These are phyloP conservation scores for Ectemnius lituratus DNA, from an alignment of 2,888 invertebrate species.

Conservation along the genomic window DNA sequence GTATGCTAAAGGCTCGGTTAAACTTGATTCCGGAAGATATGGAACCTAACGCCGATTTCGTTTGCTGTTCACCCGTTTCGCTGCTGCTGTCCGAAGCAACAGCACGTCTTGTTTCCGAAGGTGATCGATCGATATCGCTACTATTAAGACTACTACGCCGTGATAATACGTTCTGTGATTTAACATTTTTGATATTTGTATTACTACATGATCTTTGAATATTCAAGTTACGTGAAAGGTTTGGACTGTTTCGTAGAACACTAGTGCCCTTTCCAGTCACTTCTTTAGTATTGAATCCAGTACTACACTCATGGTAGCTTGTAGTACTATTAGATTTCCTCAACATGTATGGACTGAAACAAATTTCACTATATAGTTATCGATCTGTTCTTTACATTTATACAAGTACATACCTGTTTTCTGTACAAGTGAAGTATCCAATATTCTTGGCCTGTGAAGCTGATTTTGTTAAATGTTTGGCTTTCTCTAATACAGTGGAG, in stretches of 20 bases:
- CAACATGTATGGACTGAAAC: conserved; percentile 69
- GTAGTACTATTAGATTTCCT: conserved; percentile 70
- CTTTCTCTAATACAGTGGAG: conserved; percentile 64
- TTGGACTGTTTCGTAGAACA: conserved; percentile 62
- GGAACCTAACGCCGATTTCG: conserved; percentile 50
- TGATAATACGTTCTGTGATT: conserved; percentile 56
- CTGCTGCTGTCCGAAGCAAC: conserved; percentile 69
- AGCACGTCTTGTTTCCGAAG: conserved; percentile 53
- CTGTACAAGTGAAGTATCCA: conserved; percentile 71
- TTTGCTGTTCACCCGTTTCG: conserved; percentile 66
- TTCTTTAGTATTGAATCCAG: conserved; percentile 57
- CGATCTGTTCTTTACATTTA: background rate
- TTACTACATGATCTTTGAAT: conserved; percentile 79
- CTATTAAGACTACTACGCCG: conserved; percentile 69
- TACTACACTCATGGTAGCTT: conserved; percentile 65
- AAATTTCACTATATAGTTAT: background rate
- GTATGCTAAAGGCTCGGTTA: conserved; percentile 69
- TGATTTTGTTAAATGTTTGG: conserved; percentile 62
- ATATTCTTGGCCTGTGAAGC: conserved; percentile 65
- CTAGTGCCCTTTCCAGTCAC: conserved; percentile 45
- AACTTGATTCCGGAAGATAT: conserved; percentile 70
- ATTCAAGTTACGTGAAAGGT: conserved; percentile 57
- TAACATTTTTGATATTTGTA: conserved; percentile 74
- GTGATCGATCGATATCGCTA: conserved; percentile 61
- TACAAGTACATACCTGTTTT: conserved; percentile 60